These are phyloP conservation scores for Nebria brevicollis DNA, from an alignment of 2,888 invertebrate species.

Conservation along the genomic window DNA sequence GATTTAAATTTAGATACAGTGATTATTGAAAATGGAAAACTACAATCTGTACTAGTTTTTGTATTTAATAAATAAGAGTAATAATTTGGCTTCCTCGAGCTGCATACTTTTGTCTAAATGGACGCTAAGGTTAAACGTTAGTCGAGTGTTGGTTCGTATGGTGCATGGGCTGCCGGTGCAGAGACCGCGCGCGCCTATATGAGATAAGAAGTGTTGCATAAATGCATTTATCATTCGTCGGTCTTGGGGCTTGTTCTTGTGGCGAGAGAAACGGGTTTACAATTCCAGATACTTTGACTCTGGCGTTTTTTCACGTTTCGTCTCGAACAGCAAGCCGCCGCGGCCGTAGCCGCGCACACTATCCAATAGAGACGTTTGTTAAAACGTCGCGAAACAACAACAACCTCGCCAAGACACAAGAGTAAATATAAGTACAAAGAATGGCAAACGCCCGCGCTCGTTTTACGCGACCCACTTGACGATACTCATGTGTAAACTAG, in stretches of 20 bases:
- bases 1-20: no score
- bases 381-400: slow-evolving; percentile 5
- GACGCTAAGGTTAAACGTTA: slow-evolving; percentile 26
- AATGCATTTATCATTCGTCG: slow-evolving; percentile 60
- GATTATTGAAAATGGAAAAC: no score
- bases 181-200: slow-evolving; percentile 38
- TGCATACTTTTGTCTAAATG: neutral
- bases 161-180: neutral
- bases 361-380: slow-evolving; percentile 41
- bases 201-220: slow-evolving; percentile 59
- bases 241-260: slow-evolving; percentile 53
- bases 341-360: neutral
- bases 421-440: neutral
- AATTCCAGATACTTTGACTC: slow-evolving; percentile 41
- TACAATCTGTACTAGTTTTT: no score
- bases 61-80: no score
- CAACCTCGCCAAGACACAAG: neutral
- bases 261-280: slow-evolving; percentile 60
- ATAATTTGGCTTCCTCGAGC: neutral
- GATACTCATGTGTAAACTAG: slow-evolving; percentile 31
- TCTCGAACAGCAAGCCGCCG: slow-evolving; percentile 5
- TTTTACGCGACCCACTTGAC: neutral
- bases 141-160: slow-evolving; percentile 13
- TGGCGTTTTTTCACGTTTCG: slow-evolving; percentile 35
- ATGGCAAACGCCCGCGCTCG: neutral